phyloP scores from a whole-genome alignment of 2,888 invertebrate species.

The Notodonta ziczac region DNA sequence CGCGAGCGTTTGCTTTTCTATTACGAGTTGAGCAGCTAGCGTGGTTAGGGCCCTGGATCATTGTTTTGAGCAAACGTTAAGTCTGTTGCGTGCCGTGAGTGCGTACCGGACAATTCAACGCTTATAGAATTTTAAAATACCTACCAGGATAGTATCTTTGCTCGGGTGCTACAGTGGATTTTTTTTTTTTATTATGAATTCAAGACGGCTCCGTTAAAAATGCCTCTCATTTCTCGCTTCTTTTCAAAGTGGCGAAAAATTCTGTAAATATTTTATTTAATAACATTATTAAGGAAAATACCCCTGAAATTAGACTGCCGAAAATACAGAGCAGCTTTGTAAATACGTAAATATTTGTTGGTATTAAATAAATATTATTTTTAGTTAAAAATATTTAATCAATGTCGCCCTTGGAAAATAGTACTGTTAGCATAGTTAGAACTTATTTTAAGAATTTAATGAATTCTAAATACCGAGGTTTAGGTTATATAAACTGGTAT shows the following conservation, averaged over 20 bases:
- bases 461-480: too few species aligned
- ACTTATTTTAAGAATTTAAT: too few species aligned
- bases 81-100: too few species aligned
- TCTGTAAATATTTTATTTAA: neutral
- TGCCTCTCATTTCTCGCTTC: neutral
- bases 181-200: constrained; percentile 2
- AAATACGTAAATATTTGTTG: neutral
- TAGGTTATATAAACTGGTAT: too few species aligned
- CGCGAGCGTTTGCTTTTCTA: too few species aligned
- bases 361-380: neutral
- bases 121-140: neutral
- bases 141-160: too few species aligned
- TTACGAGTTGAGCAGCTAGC: too few species aligned
- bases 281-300: constrained; percentile 5
- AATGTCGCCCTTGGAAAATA: neutral
- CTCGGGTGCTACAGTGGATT: neutral
- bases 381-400: neutral
- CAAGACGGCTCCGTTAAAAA: neutral
- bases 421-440: neutral
- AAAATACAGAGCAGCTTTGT: neutral
- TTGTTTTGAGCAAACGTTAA: too few species aligned
- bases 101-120: neutral
- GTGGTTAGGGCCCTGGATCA: too few species aligned
- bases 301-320: neutral
- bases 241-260: neutral